These are phyloP conservation scores for Siniperca chuatsi DNA, from an alignment of 2,113 vertebrate species.

Conservation along the genomic window DNA sequence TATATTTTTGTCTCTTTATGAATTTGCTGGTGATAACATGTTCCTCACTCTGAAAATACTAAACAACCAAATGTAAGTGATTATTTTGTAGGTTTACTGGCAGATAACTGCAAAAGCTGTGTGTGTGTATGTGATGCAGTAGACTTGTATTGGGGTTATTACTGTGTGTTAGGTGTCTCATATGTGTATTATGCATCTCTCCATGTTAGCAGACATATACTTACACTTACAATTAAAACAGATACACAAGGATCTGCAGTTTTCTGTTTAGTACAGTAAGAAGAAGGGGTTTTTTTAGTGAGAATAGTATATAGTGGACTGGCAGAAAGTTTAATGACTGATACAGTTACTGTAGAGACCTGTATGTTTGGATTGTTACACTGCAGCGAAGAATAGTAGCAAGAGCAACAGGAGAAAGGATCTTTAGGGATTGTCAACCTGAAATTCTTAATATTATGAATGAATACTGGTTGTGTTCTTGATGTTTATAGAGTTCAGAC, in stretches of 20 bases:
- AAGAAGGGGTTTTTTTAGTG: neutral
- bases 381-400: neutral
- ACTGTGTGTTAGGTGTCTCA: neutral
- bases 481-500: slow-evolving; percentile 6
- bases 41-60: neutral
- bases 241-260: neutral
- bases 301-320: neutral
- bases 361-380: neutral
- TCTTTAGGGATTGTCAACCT: neutral
- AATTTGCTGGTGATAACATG: neutral
- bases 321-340: neutral
- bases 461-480: neutral
- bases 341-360: neutral
- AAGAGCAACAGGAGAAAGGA: slow-evolving; percentile 1
- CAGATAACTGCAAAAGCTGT: neutral
- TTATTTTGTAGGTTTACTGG: neutral
- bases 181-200: neutral
- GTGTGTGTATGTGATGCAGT: neutral
- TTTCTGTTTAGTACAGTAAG: neutral
- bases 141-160: neutral
- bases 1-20: neutral
- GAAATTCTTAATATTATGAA: neutral
- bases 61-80: neutral
- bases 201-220: neutral
- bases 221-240: neutral